Evolutionary conservation across 2,888 invertebrate genomes (phyloP).

Genomic region (Ptychoptera albimana): DNA sequence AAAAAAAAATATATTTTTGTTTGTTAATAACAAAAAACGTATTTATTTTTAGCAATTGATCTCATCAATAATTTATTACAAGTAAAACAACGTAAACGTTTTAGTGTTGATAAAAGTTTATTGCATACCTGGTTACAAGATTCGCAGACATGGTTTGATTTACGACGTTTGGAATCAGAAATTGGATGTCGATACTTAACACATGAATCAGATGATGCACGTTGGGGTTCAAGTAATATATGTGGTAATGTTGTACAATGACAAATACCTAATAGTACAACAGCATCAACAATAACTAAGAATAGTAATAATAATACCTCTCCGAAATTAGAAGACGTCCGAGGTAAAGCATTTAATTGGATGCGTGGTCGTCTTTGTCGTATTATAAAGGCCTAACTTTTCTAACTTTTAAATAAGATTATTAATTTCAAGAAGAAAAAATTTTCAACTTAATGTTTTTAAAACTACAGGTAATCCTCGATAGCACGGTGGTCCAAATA

Average conservation of each 20-base stretch:
- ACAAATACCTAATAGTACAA: background rate
- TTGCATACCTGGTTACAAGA: constrained; percentile 95
- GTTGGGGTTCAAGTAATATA: constrained; percentile 44
- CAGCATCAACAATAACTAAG: constrained; percentile 9
- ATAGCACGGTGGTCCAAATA: too few relatives aligned
- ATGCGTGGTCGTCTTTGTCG: constrained; percentile 29
- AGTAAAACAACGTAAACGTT: constrained; percentile 89
- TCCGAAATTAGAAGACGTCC: constrained; percentile 28
- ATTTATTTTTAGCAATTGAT: constrained; percentile 72
- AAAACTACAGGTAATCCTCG: too few relatives aligned
- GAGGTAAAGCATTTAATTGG: constrained; percentile 30
- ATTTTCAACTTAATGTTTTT: too few relatives aligned
- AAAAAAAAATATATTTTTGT: background rate
- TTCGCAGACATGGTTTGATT: constrained; percentile 87
- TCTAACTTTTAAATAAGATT: too few relatives aligned
- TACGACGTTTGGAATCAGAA: constrained; percentile 69
- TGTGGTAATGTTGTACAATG: background rate
- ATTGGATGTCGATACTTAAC: constrained; percentile 72
- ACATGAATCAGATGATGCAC: constrained; percentile 83
- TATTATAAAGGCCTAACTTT: constrained; percentile 16
- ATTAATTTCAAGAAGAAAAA: too few relatives aligned
- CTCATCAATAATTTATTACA: constrained; percentile 94
- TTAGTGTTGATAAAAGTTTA: constrained; percentile 90
- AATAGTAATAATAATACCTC: constrained; percentile 14
- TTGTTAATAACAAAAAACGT: background rate